Percentiles rank a stretch among this genome's conserved stretches.
Evolutionary conservation across 2,888 invertebrate genomes (phyloP).

Genomic region (Rhaphigaster nebulosa): DNA sequence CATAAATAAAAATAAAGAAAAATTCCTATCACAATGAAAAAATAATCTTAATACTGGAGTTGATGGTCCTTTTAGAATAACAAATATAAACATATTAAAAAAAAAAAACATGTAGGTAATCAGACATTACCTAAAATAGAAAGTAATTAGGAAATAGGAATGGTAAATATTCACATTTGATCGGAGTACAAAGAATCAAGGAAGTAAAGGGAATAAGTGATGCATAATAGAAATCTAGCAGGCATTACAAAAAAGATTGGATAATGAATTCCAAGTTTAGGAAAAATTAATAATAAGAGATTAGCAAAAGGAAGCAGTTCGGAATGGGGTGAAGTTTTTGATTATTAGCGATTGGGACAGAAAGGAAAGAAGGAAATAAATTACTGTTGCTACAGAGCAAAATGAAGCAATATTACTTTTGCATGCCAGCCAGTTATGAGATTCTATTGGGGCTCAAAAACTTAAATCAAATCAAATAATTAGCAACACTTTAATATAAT

Average conservation of each 20-base stretch:
- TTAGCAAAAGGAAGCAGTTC: neutral
- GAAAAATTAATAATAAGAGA: neutral
- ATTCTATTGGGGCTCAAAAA: neutral
- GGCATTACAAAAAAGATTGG: neutral
- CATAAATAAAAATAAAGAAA: no score
- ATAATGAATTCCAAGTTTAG: no score
- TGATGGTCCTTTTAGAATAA: no score
- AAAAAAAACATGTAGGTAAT: no score
- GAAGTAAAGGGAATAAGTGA: neutral
- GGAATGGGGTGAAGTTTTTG: neutral
- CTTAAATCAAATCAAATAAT: no score
- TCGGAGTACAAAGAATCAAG: neutral
- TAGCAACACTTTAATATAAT: no score
- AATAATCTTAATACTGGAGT: no score
- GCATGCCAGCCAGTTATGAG: neutral
- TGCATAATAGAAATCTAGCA: neutral
- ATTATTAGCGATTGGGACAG: neutral
- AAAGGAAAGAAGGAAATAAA: no score
- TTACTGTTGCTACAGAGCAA: no score
- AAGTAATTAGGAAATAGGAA: neutral
- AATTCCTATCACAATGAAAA: no score
- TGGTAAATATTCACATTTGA: neutral
- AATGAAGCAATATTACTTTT: no score
- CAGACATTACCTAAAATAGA: neutral
- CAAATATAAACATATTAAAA: no score